These are phyloP conservation scores for Euclidia mi DNA, from an alignment of 2,888 invertebrate species.

Conservation along the genomic window DNA sequence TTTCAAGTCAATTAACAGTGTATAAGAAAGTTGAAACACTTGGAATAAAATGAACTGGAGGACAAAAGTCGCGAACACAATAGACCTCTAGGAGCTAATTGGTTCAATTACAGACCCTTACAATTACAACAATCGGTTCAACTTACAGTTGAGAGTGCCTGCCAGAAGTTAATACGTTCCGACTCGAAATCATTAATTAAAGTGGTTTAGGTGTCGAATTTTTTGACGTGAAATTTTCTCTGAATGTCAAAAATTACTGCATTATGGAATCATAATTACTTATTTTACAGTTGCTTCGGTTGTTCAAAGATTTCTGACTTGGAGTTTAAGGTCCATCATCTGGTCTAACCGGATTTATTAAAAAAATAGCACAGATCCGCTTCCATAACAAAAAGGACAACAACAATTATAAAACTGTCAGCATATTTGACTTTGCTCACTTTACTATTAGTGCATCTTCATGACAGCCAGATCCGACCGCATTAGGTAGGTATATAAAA, in stretches of 20 bases:
- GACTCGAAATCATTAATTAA: background rate
- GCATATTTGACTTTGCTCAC: too few relatives aligned
- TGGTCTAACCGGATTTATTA: too few relatives aligned
- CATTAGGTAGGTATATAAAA: too few relatives aligned
- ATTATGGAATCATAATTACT: too few relatives aligned
- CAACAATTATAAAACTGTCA: too few relatives aligned
- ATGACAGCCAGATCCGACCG: too few relatives aligned
- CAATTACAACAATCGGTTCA: slow-evolving; percentile 20
- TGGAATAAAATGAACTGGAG: background rate
- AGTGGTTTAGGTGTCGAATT: background rate
- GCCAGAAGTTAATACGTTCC: slow-evolving; percentile 1
- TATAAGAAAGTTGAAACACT: slow-evolving; percentile 13
- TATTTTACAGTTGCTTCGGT: too few relatives aligned
- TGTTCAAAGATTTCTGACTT: too few relatives aligned
- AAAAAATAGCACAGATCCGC: too few relatives aligned
- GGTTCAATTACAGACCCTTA: slow-evolving; percentile 33
- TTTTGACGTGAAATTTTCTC: background rate
- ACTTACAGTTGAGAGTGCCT: slow-evolving; percentile 9
- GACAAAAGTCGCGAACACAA: slow-evolving; percentile 36
- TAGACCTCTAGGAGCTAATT: slow-evolving; percentile 36
- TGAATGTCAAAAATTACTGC: background rate
- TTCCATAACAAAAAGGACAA: too few relatives aligned
- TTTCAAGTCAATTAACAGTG: slow-evolving; percentile 1
- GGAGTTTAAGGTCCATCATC: too few relatives aligned
- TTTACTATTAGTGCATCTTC: too few relatives aligned